phyloP scores from a whole-genome alignment of 2,797 vertebrate species.

The Karalla daura region DNA sequence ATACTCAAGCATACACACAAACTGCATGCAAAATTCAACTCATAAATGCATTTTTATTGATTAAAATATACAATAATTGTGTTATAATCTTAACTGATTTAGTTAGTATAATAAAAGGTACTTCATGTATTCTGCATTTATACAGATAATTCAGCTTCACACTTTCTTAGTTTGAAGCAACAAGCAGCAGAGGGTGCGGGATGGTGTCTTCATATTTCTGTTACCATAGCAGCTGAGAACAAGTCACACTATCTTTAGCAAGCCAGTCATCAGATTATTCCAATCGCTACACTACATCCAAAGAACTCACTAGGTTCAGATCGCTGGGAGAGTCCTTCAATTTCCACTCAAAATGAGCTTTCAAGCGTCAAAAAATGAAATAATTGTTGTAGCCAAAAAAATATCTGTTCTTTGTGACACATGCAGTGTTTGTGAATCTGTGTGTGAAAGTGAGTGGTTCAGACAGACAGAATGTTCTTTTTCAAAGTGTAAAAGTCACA shows the following conservation, averaged over 20 bases:
- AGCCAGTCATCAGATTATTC: constrained; percentile 18
- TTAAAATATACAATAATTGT: not conserved
- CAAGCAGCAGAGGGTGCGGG: not conserved
- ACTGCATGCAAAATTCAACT: not conserved
- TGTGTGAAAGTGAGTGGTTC: constrained; percentile 17
- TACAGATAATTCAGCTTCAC: constrained; percentile 9
- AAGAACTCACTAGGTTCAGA: constrained; percentile 4
- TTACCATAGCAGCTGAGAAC: constrained; percentile 46
- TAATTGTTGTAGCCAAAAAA: not conserved
- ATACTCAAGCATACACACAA: not conserved
- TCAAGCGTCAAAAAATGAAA: not conserved
- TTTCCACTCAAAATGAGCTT: constrained; percentile 16
- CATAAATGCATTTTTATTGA: not conserved
- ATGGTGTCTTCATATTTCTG: constrained; percentile 31
- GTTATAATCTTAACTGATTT: too few relatives aligned
- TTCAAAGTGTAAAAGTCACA: constrained; percentile 27
- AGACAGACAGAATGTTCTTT: constrained; percentile 14
- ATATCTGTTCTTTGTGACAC: constrained; percentile 7
- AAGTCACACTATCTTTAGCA: constrained; percentile 37
- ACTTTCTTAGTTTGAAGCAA: not conserved
- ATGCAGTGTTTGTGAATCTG: constrained; percentile 18
- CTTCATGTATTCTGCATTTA: not conserved
- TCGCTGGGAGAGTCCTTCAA: not conserved
- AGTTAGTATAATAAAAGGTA: not conserved
- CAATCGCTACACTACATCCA: constrained; percentile 10